phyloP scores from a whole-genome alignment of 2,113 vertebrate species.

The Neolamprologus ventralis region DNA sequence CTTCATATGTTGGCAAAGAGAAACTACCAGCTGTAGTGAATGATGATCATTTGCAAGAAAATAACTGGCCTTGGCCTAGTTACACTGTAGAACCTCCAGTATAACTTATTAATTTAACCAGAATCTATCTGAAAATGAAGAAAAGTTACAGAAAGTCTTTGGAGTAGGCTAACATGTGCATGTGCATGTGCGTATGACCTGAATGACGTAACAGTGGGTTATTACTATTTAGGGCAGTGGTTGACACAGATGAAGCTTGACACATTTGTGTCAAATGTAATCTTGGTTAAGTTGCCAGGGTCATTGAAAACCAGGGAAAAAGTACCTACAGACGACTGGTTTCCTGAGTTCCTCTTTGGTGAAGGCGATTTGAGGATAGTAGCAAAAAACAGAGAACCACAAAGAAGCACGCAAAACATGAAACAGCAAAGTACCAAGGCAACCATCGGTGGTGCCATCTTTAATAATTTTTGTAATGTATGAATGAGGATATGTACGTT shows the following conservation, averaged over 20 bases:
- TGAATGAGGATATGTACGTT: background rate
- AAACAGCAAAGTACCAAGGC: background rate
- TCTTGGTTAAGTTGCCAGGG: background rate
- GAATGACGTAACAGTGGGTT: background rate
- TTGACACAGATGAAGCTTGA: background rate
- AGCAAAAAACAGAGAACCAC: background rate
- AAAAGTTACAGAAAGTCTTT: background rate
- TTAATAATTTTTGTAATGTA: accelerated
- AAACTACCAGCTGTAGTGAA: background rate
- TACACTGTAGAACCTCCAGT: background rate
- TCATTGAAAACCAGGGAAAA: background rate
- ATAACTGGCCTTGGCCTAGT: background rate
- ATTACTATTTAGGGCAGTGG: background rate
- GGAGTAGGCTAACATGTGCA: background rate
- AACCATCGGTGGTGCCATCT: background rate
- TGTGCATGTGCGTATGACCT: background rate
- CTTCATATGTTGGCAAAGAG: background rate
- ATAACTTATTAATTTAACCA: background rate
- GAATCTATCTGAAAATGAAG: background rate
- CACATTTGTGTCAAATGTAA: background rate
- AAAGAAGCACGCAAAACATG: accelerated
- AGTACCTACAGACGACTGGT: background rate
- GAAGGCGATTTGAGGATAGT: background rate
- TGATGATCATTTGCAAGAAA: background rate
- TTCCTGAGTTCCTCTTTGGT: background rate